Percentiles rank a stretch among this genome's conserved stretches.
Conservation (phyloP, 2,888 invertebrate genomes). For the Drosophila mimetica region DNA sequence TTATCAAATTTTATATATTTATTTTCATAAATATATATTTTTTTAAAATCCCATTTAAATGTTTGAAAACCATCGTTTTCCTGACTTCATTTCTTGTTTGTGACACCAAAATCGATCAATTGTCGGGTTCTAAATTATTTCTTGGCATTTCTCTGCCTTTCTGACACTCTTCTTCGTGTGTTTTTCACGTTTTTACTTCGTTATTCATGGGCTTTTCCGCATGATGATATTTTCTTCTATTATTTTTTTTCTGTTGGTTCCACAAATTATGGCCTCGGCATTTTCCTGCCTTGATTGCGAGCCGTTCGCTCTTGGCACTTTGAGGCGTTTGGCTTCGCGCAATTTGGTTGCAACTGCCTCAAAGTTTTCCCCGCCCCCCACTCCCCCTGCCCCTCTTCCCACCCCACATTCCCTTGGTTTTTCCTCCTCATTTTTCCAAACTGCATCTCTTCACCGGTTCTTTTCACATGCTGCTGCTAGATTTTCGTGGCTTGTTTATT, state of each 20-base stretch:
- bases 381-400: too few relatives aligned
- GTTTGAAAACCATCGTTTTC: background rate
- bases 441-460: conserved; percentile 11
- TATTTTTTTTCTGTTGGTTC: background rate
- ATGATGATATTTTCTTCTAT: too few relatives aligned
- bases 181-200: background rate
- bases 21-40: too few relatives aligned
- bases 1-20: too few relatives aligned
- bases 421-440: conserved; percentile 6
- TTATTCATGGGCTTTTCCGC: background rate
- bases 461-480: conserved; percentile 72
- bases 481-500: conserved; percentile 78
- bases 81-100: conserved; percentile 8
- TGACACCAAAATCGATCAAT: conserved; percentile 18
- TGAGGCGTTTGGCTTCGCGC: conserved; percentile 43
- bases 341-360: conserved; percentile 42
- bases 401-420: background rate
- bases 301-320: conserved; percentile 21
- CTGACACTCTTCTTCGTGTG: background rate
- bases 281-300: conserved; percentile 15
- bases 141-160: background rate
- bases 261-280: conserved; percentile 33
- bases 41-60: background rate
- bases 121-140: background rate
- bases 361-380: background rate